These are phyloP conservation scores for Mamestra configurata DNA, from an alignment of 1,140 invertebrate genomes.

Conservation along the genomic window DNA sequence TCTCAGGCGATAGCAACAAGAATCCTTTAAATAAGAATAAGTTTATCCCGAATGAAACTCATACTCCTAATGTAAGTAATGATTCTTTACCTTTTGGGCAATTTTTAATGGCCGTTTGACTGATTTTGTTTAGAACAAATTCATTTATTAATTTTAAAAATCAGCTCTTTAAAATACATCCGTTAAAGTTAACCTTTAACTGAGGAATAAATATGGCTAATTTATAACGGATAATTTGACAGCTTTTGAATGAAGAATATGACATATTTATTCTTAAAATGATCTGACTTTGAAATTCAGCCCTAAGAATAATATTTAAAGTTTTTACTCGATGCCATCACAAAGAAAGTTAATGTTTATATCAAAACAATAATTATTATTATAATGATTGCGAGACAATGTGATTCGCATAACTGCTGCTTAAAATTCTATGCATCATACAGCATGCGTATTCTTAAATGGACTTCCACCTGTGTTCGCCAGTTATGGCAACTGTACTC, in stretches of 20 bases:
- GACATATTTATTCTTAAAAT: too few relatives aligned
- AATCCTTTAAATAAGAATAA: constrained; percentile 85
- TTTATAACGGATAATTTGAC: too few relatives aligned
- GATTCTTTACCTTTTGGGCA: too few relatives aligned
- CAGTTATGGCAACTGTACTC: neutral
- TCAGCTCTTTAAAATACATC: too few relatives aligned
- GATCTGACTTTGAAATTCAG: too few relatives aligned
- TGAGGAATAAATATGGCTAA: too few relatives aligned
- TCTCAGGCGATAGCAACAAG: constrained; percentile 87
- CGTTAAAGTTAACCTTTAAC: too few relatives aligned
- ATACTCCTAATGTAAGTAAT: constrained; percentile 89
- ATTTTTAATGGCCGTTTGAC: too few relatives aligned
- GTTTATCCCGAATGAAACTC: constrained; percentile 87
- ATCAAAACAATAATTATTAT: constrained; percentile 5
- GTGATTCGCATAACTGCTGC: constrained; percentile 15
- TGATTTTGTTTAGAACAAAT: too few relatives aligned
- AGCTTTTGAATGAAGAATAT: too few relatives aligned
- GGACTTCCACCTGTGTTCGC: constrained; percentile 25
- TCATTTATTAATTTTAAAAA: too few relatives aligned
- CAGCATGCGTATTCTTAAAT: constrained; percentile 4
- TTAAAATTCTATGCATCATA: constrained; percentile 16
- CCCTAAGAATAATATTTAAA: neutral
- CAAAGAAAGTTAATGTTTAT: constrained; percentile 5
- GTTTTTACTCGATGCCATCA: neutral
- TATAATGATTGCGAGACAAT: constrained; percentile 19